Evolutionary conservation across 1,140 invertebrate genomes (phyloP).

Genomic region (Megalonaias nervosa): DNA sequence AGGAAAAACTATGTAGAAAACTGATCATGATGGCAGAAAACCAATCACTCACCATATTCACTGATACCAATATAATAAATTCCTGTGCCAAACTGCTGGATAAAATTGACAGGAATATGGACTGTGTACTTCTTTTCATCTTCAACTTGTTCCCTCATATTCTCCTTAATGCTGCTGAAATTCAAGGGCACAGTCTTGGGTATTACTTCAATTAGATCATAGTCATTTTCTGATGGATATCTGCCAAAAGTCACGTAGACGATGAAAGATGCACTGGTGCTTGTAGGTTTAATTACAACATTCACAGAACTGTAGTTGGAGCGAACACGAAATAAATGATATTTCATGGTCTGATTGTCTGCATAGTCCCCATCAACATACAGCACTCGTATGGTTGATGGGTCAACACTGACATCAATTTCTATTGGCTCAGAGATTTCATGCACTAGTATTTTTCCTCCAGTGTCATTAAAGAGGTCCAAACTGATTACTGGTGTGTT

Average conservation of each 20-base stretch:
- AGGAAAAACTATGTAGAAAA: not conserved
- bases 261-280: slow-evolving; percentile 30
- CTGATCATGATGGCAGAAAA: not conserved
- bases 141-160: not conserved
- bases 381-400: not conserved
- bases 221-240: slow-evolving; percentile 34
- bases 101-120: slow-evolving; percentile 34
- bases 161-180: not conserved
- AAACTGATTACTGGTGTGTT: slow-evolving; percentile 52
- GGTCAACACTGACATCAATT: slow-evolving; percentile 41
- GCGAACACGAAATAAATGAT: slow-evolving; percentile 4
- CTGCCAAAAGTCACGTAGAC: slow-evolving; percentile 41
- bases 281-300: slow-evolving; percentile 38
- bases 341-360: no score
- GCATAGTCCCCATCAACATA: no score
- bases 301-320: slow-evolving; percentile 38
- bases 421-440: slow-evolving; percentile 43
- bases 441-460: slow-evolving; percentile 35
- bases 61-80: slow-evolving; percentile 47
- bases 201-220: slow-evolving; percentile 32
- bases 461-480: slow-evolving; percentile 44
- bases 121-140: slow-evolving; percentile 36
- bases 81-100: slow-evolving; percentile 33
- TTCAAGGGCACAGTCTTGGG: slow-evolving; percentile 20
- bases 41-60: slow-evolving; percentile 33